Conservation (phyloP, 2,888 invertebrate genomes). For the Drosophila putrida region DNA sequence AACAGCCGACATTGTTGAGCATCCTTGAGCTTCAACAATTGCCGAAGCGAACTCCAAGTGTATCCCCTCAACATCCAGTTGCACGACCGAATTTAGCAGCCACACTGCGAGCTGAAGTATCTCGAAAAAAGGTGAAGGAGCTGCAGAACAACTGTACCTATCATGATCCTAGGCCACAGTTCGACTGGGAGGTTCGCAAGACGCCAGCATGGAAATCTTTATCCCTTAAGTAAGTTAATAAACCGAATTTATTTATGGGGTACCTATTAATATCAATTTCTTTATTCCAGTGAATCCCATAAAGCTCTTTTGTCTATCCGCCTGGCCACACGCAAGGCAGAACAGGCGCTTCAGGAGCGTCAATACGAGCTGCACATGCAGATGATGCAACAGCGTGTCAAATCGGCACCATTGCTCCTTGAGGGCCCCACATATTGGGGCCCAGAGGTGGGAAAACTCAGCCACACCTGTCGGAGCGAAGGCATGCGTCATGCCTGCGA, state of each 20-base stretch:
- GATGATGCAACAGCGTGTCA: conserved; percentile 84
- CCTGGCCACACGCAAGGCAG: conserved; percentile 84
- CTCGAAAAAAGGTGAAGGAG: conserved; percentile 82
- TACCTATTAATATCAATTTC: background rate
- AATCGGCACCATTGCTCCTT: conserved; percentile 83
- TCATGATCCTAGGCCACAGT: conserved; percentile 72
- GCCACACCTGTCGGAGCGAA: conserved; percentile 81
- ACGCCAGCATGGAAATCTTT: conserved; percentile 85
- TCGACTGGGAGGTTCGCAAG: conserved; percentile 85
- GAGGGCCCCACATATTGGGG: conserved; percentile 84
- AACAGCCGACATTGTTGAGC: conserved; percentile 50
- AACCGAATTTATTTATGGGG: background rate
- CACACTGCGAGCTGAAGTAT: conserved; percentile 83
- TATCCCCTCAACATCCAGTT: conserved; percentile 84
- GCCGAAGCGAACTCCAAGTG: conserved; percentile 49
- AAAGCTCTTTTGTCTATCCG: conserved; percentile 83
- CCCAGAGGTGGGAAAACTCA: conserved; percentile 82
- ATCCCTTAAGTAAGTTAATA: conserved; percentile 77
- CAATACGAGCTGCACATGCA: conserved; percentile 85
- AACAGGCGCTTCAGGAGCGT: conserved; percentile 83
- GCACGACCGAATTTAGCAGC: conserved; percentile 85
- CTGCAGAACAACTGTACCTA: conserved; percentile 80
- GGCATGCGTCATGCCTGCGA: conserved; percentile 77
- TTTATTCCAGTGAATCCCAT: conserved; percentile 81
- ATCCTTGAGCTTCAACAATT: conserved; percentile 62